These are phyloP conservation scores for Drosophila multiciliata DNA, from an alignment of 2,888 invertebrate species.

Conservation along the genomic window DNA sequence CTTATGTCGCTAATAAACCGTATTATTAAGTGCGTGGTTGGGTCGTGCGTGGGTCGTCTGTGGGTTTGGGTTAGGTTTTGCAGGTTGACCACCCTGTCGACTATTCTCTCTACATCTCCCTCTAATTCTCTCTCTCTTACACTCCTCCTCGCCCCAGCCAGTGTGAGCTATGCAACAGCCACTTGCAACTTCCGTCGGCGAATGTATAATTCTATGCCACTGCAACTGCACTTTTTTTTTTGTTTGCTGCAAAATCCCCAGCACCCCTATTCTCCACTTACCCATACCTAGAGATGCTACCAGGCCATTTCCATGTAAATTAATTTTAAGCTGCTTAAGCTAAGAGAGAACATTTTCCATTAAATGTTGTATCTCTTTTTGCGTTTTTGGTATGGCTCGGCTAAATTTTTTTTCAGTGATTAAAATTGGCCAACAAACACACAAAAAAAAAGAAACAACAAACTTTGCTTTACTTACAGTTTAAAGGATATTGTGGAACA, in stretches of 20 bases:
- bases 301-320: slow-evolving; percentile 60
- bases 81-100: slow-evolving; percentile 40
- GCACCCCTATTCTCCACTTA: not conserved
- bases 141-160: not conserved
- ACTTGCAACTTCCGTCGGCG: slow-evolving; percentile 81
- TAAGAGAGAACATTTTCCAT: slow-evolving; percentile 67
- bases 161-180: slow-evolving; percentile 59
- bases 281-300: not conserved
- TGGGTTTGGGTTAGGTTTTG: slow-evolving; percentile 35
- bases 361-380: slow-evolving; percentile 52
- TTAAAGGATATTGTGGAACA: not conserved
- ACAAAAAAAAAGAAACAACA: not conserved
- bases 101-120: not conserved
- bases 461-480: slow-evolving; percentile 44
- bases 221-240: slow-evolving; percentile 56
- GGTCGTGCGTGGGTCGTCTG: slow-evolving; percentile 12
- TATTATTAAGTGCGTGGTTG: slow-evolving; percentile 78
- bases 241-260: slow-evolving; percentile 16
- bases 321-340: slow-evolving; percentile 81
- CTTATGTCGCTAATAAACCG: slow-evolving; percentile 82
- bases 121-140: no score
- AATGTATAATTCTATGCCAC: slow-evolving; percentile 77
- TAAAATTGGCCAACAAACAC: slow-evolving; percentile 3
- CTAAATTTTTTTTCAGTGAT: slow-evolving; percentile 22
- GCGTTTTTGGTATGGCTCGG: slow-evolving; percentile 34